phyloP scores from a whole-genome alignment of 2,113 vertebrate species.

The Perognathus longimembris region DNA sequence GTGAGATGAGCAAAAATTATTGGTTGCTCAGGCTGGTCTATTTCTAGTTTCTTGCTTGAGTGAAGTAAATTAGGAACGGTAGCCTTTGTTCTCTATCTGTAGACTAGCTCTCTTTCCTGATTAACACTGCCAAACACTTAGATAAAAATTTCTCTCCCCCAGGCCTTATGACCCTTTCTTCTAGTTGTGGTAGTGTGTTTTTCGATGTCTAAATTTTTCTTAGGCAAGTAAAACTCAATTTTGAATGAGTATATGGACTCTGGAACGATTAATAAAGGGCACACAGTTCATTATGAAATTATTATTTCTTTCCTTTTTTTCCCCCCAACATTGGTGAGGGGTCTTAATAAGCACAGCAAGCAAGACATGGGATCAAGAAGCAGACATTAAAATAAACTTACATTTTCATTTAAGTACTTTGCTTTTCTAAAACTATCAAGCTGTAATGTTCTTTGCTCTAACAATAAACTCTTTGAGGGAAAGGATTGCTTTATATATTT shows the following conservation, averaged over 20 bases:
- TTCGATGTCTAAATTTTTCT: background rate
- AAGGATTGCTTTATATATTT: constrained; percentile 43
- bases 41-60: background rate
- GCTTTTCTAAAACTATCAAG: background rate
- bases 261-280: background rate
- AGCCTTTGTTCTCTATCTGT: constrained; percentile 83
- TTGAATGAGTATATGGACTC: constrained; percentile 3
- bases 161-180: constrained; percentile 44
- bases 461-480: background rate
- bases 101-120: constrained; percentile 40
- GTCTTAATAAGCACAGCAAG: constrained; percentile 17
- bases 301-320: constrained; percentile 52
- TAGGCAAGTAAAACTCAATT: constrained; percentile 18
- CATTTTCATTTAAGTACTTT: constrained; percentile 14
- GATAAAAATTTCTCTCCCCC: background rate
- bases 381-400: constrained; percentile 47
- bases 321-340: background rate
- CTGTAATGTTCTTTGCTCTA: constrained; percentile 30
- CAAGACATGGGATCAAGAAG: constrained; percentile 20
- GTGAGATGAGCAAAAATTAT: background rate
- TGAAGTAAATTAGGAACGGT: constrained; percentile 52
- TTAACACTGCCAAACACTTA: constrained; percentile 52
- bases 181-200: constrained; percentile 29
- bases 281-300: constrained; percentile 33
- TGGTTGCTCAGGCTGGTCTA: background rate